Base-by-base conservation (phyloP, 2,797 vertebrate genomes). In the Cephalopachus bancanus region DNA sequence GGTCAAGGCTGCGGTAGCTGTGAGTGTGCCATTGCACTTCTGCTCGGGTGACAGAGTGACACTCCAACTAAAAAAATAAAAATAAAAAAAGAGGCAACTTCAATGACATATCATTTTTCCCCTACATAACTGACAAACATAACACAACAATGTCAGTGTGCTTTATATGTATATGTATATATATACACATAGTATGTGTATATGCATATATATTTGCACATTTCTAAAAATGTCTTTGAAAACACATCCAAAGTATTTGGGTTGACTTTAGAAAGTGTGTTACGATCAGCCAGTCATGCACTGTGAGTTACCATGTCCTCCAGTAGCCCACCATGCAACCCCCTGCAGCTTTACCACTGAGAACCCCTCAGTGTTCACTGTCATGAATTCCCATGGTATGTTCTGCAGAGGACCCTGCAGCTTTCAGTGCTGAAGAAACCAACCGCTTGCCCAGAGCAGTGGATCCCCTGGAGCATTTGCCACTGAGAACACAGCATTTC, bases 101-200 rank as follows among this genome's bases (percentile, higher is more conserved):
- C 71, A 74, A 0, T 51, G 28, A 5, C 28, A 10, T 4, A 16
- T 53, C 30, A 1, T 30, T 62, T 65, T 78, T 26, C 71, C 78
- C 15, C 3, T 8, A 0, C 28, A 6, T 12, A 62, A 15, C 3
- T 17, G 62, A 16, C 12, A 30, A n/a, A 5, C 57, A 15, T 62
- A 53, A 62, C 79, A 72, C 57, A 71, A 1, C 0, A 1, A 1
- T 10, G 10, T 7, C 2, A 12, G 17, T 22, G 60, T 7, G 51
- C 53, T 51, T 2, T 11, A 5, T 33, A 30, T 10, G 2, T 3
- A 2, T 15, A 20, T 44, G 15, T 72, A 7, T 28, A 19, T 26
- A n/a, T 10, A 19, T 30, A 3, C 4, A 0, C 1, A 5, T 3
- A 20, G 15, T 71, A 1, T 24, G 1, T 22, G 1, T 30, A 10